Base-by-base conservation (phyloP, 2,888 invertebrate species). In the Caenorhabditis sp. region DNA sequence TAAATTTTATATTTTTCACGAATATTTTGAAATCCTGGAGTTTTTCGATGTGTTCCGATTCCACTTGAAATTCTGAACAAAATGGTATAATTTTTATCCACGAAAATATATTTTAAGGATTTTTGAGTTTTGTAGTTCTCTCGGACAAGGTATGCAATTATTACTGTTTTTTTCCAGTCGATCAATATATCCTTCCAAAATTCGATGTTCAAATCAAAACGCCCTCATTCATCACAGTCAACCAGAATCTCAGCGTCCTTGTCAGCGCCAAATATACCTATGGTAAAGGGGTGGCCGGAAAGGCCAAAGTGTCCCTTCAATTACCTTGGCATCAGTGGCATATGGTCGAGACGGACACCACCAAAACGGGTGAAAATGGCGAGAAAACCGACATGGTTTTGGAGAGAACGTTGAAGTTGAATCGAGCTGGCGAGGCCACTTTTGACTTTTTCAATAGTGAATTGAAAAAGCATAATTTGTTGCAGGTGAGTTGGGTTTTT, bases 171-270 rank as follows among this genome's bases (percentile, higher is more conserved):
- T 43, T 43, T 43, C 14, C 43, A 43, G 43, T 43, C 10, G 43
- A 43, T 43, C 43, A 43, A 43, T 86, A 84, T 88, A 93, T 97
- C 65, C 89, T 95, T 80, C 97, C 97, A 0, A 95, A 95, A 88
- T 97, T 95, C 89, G 92, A 95, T 87, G 93, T 97, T 70, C 91
- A 91, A 36, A 92, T 97, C 72, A 92, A 93, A 78, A 91, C 94
- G 38, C 93, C 94, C 0, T 91, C 93, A 63, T 94, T 94, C 88
- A 91, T 93, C 7, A 92, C 94, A 1, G 93, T 93, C 87, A 92
- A 92, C 77, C 94, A 94, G 56, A 91, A 92, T 74, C 91, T 96
- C 59, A 91, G 91, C 23, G 93, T 93, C 26, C 93, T 93, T 25
- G 91, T 97, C 3, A 92, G 92, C 63, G 93, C 95, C 61, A 91